phyloP scores from a whole-genome alignment of 2,113 vertebrate species.

The Centrocercus urophasianus region DNA sequence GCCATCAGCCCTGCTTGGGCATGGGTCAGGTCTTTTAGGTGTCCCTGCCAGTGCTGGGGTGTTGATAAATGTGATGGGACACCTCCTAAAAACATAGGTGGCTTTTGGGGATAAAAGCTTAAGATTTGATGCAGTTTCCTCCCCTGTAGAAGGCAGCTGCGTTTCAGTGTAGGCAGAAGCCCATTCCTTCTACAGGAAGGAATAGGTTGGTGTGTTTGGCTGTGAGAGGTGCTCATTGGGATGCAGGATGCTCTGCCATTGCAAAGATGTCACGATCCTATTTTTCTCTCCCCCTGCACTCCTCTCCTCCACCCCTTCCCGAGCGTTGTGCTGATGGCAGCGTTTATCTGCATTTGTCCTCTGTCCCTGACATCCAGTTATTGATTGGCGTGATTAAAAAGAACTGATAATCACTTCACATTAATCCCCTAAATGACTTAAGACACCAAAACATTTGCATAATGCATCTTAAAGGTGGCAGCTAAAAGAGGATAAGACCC shows the following conservation, averaged over 20 bases:
- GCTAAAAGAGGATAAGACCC: constrained; percentile 86
- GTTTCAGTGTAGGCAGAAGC: not conserved
- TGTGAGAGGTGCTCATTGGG: not conserved
- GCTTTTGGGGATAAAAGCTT: not conserved
- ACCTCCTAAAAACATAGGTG: not conserved
- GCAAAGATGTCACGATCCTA: constrained; percentile 54
- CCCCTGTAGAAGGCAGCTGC: rapidly evolving
- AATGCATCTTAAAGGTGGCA: constrained; percentile 87
- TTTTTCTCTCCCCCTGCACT: constrained; percentile 56
- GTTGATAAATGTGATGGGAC: not conserved
- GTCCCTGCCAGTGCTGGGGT: rapidly evolving
- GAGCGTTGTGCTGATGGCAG: constrained; percentile 68
- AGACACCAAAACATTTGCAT: constrained; percentile 86
- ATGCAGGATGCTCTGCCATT: constrained; percentile 13
- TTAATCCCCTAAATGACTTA: constrained; percentile 93
- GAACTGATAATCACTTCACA: constrained; percentile 81
- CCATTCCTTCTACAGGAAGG: not conserved
- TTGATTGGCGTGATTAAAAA: constrained; percentile 79
- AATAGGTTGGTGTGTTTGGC: not conserved
- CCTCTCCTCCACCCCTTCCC: constrained; percentile 25
- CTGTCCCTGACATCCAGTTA: constrained; percentile 68
- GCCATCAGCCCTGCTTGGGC: too few relatives aligned
- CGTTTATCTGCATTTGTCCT: constrained; percentile 76
- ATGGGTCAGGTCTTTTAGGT: too few relatives aligned
- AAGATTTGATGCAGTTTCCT: not conserved